These are phyloP conservation scores for Graphium colonna DNA, from an alignment of 2,888 invertebrate species.

Conservation along the genomic window DNA sequence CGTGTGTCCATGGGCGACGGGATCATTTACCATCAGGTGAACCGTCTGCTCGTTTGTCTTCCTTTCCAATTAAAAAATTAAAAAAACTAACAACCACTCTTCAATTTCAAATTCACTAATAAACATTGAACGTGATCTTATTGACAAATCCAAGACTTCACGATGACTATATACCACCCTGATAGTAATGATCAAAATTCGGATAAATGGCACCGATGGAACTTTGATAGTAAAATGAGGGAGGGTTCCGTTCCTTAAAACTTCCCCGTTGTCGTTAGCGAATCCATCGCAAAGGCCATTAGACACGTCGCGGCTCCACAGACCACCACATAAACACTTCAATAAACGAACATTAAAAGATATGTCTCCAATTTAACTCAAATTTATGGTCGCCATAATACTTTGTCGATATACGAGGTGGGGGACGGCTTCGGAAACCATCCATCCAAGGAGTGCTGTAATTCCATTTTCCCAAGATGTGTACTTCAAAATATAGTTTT, in stretches of 20 bases:
- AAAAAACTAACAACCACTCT: too few relatives aligned
- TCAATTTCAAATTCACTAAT: too few relatives aligned
- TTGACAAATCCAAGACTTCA: too few relatives aligned
- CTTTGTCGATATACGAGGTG: constrained; percentile 30
- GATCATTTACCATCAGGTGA: too few relatives aligned
- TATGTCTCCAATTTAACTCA: constrained; percentile 71
- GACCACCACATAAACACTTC: constrained; percentile 64
- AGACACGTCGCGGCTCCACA: constrained; percentile 45
- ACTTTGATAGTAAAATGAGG: not conserved
- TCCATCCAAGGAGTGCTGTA: constrained; percentile 22
- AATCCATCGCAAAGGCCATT: constrained; percentile 47
- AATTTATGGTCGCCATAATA: constrained; percentile 70
- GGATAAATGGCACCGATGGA: not conserved
- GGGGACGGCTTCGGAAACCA: not conserved
- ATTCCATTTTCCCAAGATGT: not conserved
- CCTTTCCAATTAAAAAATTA: too few relatives aligned
- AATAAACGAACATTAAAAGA: constrained; percentile 72
- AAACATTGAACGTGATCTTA: too few relatives aligned
- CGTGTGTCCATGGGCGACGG: too few relatives aligned
- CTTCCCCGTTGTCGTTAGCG: constrained; percentile 30
- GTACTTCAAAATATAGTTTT: too few relatives aligned
- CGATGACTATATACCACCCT: not conserved
- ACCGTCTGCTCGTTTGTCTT: too few relatives aligned
- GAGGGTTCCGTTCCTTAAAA: not conserved
- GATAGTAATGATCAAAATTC: not conserved